phyloP scores from a whole-genome alignment of 2,113 vertebrate genomes.

The Grammomys surdaster region DNA sequence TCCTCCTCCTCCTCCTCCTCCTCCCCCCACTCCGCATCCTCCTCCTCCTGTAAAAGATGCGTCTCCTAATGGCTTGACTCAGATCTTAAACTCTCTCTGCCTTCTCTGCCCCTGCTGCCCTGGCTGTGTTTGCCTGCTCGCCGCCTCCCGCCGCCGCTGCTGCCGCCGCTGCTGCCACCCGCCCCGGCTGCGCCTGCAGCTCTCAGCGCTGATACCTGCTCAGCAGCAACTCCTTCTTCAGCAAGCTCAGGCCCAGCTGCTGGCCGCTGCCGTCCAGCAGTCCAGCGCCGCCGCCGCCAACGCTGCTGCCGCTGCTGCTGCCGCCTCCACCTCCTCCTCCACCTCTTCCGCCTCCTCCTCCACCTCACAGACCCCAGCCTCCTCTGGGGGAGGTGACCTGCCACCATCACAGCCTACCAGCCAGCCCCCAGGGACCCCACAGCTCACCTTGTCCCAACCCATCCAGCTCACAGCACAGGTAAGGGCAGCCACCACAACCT shows the following conservation, averaged over 20 bases:
- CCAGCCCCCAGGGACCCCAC: conserved; percentile 90
- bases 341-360: conserved; percentile 90
- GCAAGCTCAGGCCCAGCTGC: conserved; percentile 94
- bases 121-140: conserved; percentile 38
- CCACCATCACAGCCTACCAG: conserved; percentile 85
- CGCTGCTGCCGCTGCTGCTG: conserved; percentile 87
- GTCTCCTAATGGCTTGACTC: conserved; percentile 49
- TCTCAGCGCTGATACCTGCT: conserved; percentile 93
- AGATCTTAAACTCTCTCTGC: conserved; percentile 73
- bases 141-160: no score
- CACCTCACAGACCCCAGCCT: conserved; percentile 83
- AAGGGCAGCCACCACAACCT: conserved; percentile 75
- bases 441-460: conserved; percentile 94
- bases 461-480: conserved; percentile 98
- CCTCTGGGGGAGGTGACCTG: conserved; percentile 81
- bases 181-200: conserved; percentile 78
- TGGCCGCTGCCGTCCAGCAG: conserved; percentile 94
- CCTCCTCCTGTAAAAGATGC: conserved; percentile 25
- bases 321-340: conserved; percentile 89
- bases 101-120: conserved; percentile 42
- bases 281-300: conserved; percentile 90
- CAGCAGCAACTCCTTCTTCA: conserved; percentile 95
- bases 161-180: no score
- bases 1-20: neutral
- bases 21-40: neutral